These are phyloP conservation scores for Lepidurus couesii DNA, from an alignment of 1,140 invertebrate genomes.

Conservation along the genomic window DNA sequence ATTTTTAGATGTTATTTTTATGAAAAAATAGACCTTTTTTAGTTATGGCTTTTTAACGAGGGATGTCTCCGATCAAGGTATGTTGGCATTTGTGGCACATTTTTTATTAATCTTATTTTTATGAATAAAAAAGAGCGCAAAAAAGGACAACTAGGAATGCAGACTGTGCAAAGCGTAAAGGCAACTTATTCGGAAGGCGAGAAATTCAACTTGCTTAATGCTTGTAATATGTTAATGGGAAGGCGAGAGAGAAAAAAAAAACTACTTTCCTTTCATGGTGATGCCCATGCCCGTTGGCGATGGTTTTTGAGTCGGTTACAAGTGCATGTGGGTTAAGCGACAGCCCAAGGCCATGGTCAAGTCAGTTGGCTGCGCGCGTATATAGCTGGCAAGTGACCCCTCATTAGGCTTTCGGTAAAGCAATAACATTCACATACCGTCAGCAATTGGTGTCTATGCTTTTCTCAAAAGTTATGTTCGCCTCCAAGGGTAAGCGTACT, in stretches of 20 bases:
- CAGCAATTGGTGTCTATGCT: not conserved
- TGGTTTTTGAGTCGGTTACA: not conserved
- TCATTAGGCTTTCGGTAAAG: not conserved
- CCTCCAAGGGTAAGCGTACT: not conserved
- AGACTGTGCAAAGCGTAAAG: too few species aligned
- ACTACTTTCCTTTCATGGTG: not conserved
- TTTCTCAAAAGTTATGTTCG: not conserved
- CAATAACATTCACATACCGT: not conserved
- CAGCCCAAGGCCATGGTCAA: not conserved
- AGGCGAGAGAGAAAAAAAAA: not conserved
- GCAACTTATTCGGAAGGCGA: not conserved
- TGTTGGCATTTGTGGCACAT: too few species aligned
- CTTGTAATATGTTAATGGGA: not conserved
- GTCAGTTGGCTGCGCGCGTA: not conserved
- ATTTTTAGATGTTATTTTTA: too few species aligned
- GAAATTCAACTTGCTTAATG: not conserved
- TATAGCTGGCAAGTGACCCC: not conserved
- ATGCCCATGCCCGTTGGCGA: not conserved
- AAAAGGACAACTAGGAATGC: too few species aligned
- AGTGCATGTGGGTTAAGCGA: conserved; percentile 3
- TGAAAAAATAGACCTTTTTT: too few species aligned
- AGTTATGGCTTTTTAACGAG: too few species aligned
- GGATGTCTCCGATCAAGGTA: too few species aligned
- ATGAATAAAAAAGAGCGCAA: too few species aligned
- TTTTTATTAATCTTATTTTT: too few species aligned